Evolutionary conservation across 2,113 vertebrate genomes (phyloP).

Genomic region (Anguilla japonica): DNA sequence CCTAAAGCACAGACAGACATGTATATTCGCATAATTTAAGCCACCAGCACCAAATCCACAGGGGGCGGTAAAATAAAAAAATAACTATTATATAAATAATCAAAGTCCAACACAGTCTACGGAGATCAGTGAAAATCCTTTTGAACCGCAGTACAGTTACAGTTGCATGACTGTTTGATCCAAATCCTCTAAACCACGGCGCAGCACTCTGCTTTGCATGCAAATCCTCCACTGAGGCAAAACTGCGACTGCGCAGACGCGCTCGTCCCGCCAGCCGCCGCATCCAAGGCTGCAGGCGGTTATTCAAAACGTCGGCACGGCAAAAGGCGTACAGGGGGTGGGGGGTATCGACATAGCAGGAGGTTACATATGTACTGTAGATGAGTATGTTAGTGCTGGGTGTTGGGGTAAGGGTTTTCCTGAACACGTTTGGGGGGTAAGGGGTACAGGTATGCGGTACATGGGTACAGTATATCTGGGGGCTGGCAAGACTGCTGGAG

Average conservation of each 20-base stretch:
- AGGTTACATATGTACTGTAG: no score
- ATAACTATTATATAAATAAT: not conserved
- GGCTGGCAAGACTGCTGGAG: no score
- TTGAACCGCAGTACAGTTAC: not conserved
- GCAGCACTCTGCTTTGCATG: not conserved
- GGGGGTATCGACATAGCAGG: not conserved
- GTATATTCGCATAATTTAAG: not conserved
- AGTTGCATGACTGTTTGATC: not conserved
- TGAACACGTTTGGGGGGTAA: no score
- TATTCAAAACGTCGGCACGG: not conserved
- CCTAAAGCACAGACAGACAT: not conserved
- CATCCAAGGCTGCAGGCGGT: not conserved
- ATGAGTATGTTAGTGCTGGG: no score
- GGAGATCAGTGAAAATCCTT: constrained; percentile 7
- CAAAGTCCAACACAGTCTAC: not conserved
- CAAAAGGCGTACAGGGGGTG: not conserved
- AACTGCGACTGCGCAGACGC: not conserved
- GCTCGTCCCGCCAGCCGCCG: not conserved
- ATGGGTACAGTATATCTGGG: not conserved
- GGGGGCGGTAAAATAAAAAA: not conserved
- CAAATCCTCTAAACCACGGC: not conserved
- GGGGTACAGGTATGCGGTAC: not conserved
- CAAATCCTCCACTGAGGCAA: not conserved
- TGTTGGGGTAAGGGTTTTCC: no score
- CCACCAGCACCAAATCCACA: not conserved